Evolutionary conservation across 1,140 invertebrate species (phyloP).

Genomic region (Trialeurodes vaporariorum): DNA sequence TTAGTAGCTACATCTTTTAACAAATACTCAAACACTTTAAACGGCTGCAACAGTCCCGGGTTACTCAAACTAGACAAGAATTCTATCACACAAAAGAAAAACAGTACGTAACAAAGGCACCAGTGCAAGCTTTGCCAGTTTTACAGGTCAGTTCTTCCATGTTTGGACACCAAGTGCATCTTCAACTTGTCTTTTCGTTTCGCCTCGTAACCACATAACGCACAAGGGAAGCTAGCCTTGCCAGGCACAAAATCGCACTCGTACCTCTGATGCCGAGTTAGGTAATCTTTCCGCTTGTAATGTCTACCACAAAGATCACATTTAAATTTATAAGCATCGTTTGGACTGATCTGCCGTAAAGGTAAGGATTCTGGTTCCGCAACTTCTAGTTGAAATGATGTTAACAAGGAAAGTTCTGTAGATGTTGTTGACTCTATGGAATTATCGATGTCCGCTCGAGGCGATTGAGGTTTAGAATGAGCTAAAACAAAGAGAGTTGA

Average conservation of each 20-base stretch:
- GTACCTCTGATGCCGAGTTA: constrained; percentile 30
- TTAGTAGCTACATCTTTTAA: no score
- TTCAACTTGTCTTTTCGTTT: constrained; percentile 35
- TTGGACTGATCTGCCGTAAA: neutral
- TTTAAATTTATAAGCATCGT: neutral
- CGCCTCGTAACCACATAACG: constrained; percentile 34
- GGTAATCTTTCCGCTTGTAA: constrained; percentile 30
- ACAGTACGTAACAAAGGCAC: no score
- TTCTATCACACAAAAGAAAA: no score
- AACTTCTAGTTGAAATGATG: neutral
- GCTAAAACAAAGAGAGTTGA: no score
- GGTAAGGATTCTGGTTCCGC: neutral
- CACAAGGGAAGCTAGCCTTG: constrained; percentile 39
- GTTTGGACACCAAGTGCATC: constrained; percentile 30
- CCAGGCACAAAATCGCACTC: constrained; percentile 24
- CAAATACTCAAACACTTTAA: no score
- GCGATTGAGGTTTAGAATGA: no score
- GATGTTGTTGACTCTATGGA: no score
- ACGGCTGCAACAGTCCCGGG: no score
- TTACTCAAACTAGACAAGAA: no score
- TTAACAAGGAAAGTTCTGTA: neutral
- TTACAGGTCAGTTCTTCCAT: no score
- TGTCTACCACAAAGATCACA: constrained; percentile 4
- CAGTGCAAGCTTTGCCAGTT: no score
- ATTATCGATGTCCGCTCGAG: no score